Conservation (phyloP, 2,888 invertebrate species). For the Antheraea yamamai region DNA sequence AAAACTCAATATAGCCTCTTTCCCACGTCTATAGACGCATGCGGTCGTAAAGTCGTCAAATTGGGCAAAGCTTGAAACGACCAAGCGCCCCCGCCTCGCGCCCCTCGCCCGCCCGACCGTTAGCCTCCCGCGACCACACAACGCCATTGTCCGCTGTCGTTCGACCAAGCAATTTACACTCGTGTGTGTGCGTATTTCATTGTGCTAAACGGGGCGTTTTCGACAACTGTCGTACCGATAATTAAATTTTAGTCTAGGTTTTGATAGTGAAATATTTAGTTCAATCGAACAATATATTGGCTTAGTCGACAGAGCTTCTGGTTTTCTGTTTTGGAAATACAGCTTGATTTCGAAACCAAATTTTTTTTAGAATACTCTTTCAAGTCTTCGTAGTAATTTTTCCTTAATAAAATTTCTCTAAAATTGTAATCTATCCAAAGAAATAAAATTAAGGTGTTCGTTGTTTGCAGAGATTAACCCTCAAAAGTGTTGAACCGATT, state of each 20-base stretch:
- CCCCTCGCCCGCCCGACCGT: constrained; percentile 9
- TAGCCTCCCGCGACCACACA: constrained; percentile 56
- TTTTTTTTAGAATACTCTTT: too few species aligned
- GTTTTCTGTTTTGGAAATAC: too few species aligned
- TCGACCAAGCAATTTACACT: constrained; percentile 48
- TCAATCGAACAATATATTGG: not conserved
- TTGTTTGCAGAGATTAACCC: too few species aligned
- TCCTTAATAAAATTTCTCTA: too few species aligned
- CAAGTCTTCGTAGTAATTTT: too few species aligned
- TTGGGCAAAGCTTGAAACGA: constrained; percentile 56
- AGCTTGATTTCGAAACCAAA: too few species aligned
- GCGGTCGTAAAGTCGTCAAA: constrained; percentile 54
- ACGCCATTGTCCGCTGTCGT: constrained; percentile 56
- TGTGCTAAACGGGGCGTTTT: constrained; percentile 5
- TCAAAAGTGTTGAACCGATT: too few species aligned
- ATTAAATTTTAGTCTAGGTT: not conserved
- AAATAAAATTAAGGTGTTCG: too few species aligned
- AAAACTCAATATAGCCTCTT: constrained; percentile 18
- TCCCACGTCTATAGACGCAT: constrained; percentile 32
- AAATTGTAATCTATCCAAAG: too few species aligned
- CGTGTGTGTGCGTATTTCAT: constrained; percentile 18
- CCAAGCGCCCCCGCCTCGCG: constrained; percentile 27
- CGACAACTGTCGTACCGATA: constrained; percentile 9
- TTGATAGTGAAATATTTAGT: not conserved
- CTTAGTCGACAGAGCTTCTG: not conserved